A percentile compares a stretch with the other conserved stretches of the same genome.
phyloP scores from a whole-genome alignment of 2,113 vertebrate species.

The Melanerpes aurifrons region DNA sequence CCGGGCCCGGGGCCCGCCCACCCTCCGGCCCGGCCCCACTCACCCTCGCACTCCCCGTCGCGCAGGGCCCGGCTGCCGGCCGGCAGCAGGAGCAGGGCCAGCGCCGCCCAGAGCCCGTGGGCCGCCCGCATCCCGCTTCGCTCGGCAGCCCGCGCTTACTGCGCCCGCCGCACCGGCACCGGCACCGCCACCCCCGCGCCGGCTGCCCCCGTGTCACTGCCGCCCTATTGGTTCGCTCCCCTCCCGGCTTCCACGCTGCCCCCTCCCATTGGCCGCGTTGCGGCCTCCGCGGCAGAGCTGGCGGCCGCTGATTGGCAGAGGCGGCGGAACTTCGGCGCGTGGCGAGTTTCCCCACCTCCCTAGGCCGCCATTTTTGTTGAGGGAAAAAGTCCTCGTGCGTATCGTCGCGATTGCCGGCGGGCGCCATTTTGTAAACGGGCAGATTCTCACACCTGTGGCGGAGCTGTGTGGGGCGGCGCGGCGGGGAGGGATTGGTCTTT shows the following conservation, averaged over 20 bases:
- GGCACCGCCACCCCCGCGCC: neutral
- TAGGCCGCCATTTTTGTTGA: slow-evolving; percentile 22
- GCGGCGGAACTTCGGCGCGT: neutral
- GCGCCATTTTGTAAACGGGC: slow-evolving; percentile 42
- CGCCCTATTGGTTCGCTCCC: slow-evolving; percentile 58
- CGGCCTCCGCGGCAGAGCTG: slow-evolving; percentile 85
- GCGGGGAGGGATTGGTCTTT: accelerated
- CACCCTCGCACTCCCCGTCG: slow-evolving; percentile 92
- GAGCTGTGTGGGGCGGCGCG: accelerated
- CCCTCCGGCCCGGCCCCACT: neutral
- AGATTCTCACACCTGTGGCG: neutral
- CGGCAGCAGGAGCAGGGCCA: slow-evolving; percentile 81
- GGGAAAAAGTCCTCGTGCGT: neutral
- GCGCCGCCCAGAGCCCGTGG: slow-evolving; percentile 82
- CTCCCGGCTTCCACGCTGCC: slow-evolving; percentile 24
- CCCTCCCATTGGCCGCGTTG: slow-evolving; percentile 63
- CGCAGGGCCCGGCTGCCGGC: slow-evolving; percentile 74
- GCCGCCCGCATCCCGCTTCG: slow-evolving; percentile 79
- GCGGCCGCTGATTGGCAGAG: slow-evolving; percentile 83
- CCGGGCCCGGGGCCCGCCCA: neutral
- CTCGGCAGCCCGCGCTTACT: slow-evolving; percentile 30
- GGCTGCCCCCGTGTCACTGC: neutral
- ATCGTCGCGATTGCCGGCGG: accelerated
- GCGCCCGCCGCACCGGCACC: neutral
- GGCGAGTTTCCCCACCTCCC: neutral